Percentiles rank a stretch among this genome's conserved stretches.
These are phyloP conservation scores for Manis crassicaudata DNA, from an alignment of 2,797 vertebrate species.

Conservation along the genomic window DNA sequence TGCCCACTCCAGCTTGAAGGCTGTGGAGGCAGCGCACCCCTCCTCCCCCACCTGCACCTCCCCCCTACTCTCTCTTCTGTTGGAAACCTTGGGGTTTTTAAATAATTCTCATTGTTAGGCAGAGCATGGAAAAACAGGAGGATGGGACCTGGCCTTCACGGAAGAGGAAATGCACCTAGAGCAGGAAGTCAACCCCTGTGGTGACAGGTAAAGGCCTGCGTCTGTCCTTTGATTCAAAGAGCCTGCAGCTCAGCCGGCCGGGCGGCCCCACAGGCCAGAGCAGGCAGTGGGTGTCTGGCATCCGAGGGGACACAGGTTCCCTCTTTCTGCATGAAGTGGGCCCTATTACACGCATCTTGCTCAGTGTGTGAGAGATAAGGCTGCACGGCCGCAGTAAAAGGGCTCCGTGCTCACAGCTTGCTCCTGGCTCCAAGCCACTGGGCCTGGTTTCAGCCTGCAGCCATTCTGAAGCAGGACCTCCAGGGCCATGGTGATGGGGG, in stretches of 20 bases:
- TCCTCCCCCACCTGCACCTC: neutral
- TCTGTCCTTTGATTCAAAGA: neutral
- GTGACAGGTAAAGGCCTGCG: neutral
- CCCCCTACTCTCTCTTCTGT: neutral
- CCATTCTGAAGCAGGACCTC: slow-evolving; percentile 82
- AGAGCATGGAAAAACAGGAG: neutral
- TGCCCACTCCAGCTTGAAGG: neutral
- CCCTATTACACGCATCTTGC: slow-evolving; percentile 85
- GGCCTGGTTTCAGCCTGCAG: slow-evolving; percentile 88
- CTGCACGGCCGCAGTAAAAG: slow-evolving; percentile 83
- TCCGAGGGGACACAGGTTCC: slow-evolving; percentile 76
- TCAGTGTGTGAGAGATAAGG: slow-evolving; percentile 81
- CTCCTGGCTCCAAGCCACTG: slow-evolving; percentile 85
- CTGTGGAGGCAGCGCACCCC: no score
- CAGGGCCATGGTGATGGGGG: slow-evolving; percentile 89
- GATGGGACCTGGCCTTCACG: rapidly evolving
- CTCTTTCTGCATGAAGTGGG: slow-evolving; percentile 78
- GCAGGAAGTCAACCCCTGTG: no score
- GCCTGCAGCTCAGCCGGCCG: slow-evolving; percentile 26
- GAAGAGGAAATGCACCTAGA: neutral
- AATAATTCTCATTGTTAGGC: neutral
- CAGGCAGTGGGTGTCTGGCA: slow-evolving; percentile 51
- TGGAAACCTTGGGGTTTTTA: neutral
- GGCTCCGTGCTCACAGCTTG: slow-evolving; percentile 86
- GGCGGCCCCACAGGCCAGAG: slow-evolving; percentile 49